Percentiles rank a stretch among this genome's conserved stretches.
phyloP scores from a whole-genome alignment of 2,888 invertebrate genomes.

The Drosophila siamana region DNA sequence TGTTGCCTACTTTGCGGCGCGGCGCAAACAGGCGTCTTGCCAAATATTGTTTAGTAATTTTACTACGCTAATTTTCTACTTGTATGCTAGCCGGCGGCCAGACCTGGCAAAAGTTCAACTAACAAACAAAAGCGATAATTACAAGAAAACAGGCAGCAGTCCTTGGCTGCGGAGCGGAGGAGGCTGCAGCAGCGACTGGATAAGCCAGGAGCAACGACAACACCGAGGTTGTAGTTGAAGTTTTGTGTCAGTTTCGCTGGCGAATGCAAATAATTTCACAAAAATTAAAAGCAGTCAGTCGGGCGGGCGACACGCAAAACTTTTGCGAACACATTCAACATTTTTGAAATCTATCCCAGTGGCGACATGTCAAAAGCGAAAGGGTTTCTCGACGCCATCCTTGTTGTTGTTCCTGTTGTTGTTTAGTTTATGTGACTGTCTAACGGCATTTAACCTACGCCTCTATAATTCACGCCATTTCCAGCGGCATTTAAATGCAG shows the following conservation, averaged over 20 bases:
- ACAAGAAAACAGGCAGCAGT: conserved; percentile 70
- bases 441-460: conserved; percentile 84
- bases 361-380: conserved; percentile 59
- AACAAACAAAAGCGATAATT: conserved; percentile 82
- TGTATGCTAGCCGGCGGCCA: conserved; percentile 79
- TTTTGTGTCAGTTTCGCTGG: conserved; percentile 60
- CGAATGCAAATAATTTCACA: conserved; percentile 75
- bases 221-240: conserved; percentile 31
- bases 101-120: conserved; percentile 75
- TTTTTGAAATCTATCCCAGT: conserved; percentile 56
- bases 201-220: conserved; percentile 1
- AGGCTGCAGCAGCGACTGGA: background rate
- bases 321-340: conserved; percentile 51
- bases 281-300: conserved; percentile 74
- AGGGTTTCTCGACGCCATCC: conserved; percentile 60
- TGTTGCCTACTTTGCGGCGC: conserved; percentile 64
- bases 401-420: conserved; percentile 15
- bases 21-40: conserved; percentile 32
- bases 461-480: conserved; percentile 83
- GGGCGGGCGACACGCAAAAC: conserved; percentile 52
- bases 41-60: conserved; percentile 81
- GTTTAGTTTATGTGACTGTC: conserved; percentile 81
- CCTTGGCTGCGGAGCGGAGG: background rate
- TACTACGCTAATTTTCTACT: conserved; percentile 74
- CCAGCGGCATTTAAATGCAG: conserved; percentile 81